Evolutionary conservation across 1,140 invertebrate species (phyloP), one percentile per base, ranked within the genome.

Genomic region (Himalopsyche phryganea): DNA sequence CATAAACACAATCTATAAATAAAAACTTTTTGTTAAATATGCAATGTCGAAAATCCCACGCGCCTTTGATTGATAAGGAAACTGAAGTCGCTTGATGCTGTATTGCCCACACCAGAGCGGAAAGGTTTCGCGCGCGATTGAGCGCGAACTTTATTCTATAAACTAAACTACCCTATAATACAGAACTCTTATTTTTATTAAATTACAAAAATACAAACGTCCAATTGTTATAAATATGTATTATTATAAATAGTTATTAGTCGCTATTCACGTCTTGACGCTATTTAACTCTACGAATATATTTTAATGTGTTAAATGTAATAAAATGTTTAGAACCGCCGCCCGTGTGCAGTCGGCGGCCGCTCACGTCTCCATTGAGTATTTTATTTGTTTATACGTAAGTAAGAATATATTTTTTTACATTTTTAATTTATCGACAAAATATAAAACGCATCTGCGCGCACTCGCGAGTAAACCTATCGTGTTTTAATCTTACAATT

Each of bases 141-240:
- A 57, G 54, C 50, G 52, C 47, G 42, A 41, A 28, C 23, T 23
- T n/a, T 49, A 49, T 17, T 45, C 49, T 46, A 48, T 10, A 13
- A 13, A 6, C 49, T 58, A 63, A 44, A 36, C 61, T 63, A 63
- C 56, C 44, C 61, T 63, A 63, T 17, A 45, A 55, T 63, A 62
- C 59, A 18, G 48, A 46, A 63, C 51, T 40, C 56, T 58, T 63
- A 63, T 47, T 46, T 46, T 51, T 63, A 63, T 50, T 63, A 63
- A 59, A 60, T 63, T 63, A 63, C 61, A 63, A 63, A 63, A 63
- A 63, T 63, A 63, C 61, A 63, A 63, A 63, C 61, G 58, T 60
- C 58, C 52, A 63, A 60, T 59, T 60, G 57, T 63, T 57, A 63
- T 59, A 47, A 52, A 47, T 59, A 59, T 56, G 23, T 33, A 49